Percentiles rank a stretch among this genome's conserved stretches.
These are phyloP conservation scores for Apamea anceps DNA, from an alignment of 2,888 invertebrate genomes.

Conservation along the genomic window DNA sequence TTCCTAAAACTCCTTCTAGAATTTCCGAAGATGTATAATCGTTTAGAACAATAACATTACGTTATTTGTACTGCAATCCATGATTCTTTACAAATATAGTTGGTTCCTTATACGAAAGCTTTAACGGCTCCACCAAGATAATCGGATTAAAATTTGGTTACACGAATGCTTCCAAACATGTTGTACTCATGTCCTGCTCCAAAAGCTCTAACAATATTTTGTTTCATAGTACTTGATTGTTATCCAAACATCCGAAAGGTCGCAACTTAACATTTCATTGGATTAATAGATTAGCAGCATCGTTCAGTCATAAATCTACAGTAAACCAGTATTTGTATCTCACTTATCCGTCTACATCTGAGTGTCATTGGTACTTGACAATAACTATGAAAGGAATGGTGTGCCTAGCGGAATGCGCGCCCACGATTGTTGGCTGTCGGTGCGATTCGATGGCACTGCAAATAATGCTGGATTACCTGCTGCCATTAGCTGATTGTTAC, in stretches of 20 bases:
- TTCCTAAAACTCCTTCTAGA: background rate
- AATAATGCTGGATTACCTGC: conserved; percentile 78
- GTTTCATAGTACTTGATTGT: background rate
- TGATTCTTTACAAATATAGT: conserved; percentile 9
- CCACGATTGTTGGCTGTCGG: conserved; percentile 59
- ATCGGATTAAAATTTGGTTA: conserved; percentile 37
- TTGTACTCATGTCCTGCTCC: background rate
- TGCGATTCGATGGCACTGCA: conserved; percentile 77
- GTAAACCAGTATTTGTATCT: conserved; percentile 30
- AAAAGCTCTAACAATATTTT: background rate
- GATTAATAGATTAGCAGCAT: background rate
- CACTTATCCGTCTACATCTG: conserved; percentile 22
- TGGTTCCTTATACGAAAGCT: background rate
- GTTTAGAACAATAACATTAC: conserved; percentile 5
- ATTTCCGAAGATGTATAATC: background rate
- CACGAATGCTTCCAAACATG: conserved; percentile 33
- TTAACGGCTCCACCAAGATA: conserved; percentile 11
- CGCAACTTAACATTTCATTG: background rate
- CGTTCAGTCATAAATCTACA: conserved; percentile 6
- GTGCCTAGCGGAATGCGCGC: conserved; percentile 35
- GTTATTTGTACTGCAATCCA: background rate
- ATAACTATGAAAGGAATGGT: conserved; percentile 47
- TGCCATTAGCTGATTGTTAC: conserved; percentile 82
- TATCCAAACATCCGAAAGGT: conserved; percentile 11
- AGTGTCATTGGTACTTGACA: conserved; percentile 39